Base-by-base conservation (phyloP, 1,140 invertebrate genomes). In the Drosophila ercepeae region DNA sequence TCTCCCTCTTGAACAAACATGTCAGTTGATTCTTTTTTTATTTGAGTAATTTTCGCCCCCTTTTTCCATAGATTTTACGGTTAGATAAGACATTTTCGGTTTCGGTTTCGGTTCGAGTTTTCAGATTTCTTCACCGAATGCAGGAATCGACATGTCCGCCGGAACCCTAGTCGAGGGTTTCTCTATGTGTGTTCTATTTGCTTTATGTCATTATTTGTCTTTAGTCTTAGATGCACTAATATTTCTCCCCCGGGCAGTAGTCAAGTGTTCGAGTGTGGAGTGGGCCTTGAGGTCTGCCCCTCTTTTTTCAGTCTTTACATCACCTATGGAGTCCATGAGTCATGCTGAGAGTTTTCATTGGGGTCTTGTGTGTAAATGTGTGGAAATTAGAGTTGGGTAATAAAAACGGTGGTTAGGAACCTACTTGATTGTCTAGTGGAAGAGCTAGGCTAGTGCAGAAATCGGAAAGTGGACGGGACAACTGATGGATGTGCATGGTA, bases 41-140 rank as follows among this genome's bases (percentile, higher is more conserved):
- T 83, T 78, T 76, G 72, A 81, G 72, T 81, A 86, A 84, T 84
- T 84, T 84, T 86, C 81, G 81, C 81, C 82, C 72, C 75, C 58
- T 57, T 79, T 75, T 78, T 69, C 42, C 29, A 81, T 81, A 84
- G 81, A 84, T 84, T 48, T 63, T 51, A 69, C 65, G 68, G 64
- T 53, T 58, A 84, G 82, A 86, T 79, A 84, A 84, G 23, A 34
- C 29, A 36, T 49, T 54, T 75, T 54, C 44, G 46, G 48, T 54
- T 7, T 57, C 69, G 21, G 21, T 6, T 6, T 29, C 27, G 23
- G 5, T 7, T 29, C 11, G 44, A 51, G 52, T 39, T 55, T 49
- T 57, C 73, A 39, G 71, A 75, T 82, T 81, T 53, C 57, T 57
- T 23, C n/a, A n/a, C 42, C 42, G 14, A 55, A 42, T 45, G 39